These are phyloP conservation scores for Myotis planiceps DNA, from an alignment of 2,797 vertebrate genomes.

Conservation along the genomic window DNA sequence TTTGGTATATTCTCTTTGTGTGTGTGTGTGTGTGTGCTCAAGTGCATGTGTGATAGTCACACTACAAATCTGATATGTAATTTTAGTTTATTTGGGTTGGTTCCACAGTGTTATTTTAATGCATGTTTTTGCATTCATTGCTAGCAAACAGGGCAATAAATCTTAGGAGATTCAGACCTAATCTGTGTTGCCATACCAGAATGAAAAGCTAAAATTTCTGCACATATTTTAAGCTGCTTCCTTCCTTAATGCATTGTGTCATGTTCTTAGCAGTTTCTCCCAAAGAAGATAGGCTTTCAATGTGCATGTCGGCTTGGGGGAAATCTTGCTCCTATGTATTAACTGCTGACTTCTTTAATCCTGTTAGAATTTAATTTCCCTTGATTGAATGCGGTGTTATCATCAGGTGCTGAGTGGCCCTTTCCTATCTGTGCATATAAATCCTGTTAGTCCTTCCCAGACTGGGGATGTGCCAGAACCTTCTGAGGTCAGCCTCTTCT, in stretches of 20 bases:
- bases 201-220: conserved; percentile 61
- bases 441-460: conserved; percentile 72
- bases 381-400: conserved; percentile 74
- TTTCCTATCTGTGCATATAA: conserved; percentile 67
- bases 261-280: conserved; percentile 57
- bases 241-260: conserved; percentile 64
- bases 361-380: conserved; percentile 78
- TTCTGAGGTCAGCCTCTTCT: conserved; percentile 40
- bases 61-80: background rate
- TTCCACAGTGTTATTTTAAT: conserved; percentile 3
- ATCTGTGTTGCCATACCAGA: conserved; percentile 54
- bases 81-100: conserved; percentile 44
- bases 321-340: conserved; percentile 69
- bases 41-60: background rate
- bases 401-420: conserved; percentile 70
- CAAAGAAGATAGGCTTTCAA: conserved; percentile 59
- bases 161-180: conserved; percentile 53
- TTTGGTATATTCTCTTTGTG: background rate
- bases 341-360: conserved; percentile 76
- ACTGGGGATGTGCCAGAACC: background rate
- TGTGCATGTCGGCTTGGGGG: conserved; percentile 13
- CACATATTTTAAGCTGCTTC: conserved; percentile 64
- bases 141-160: conserved; percentile 60
- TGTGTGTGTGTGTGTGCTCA: background rate
- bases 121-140: conserved; percentile 52